These are phyloP conservation scores for Thymelicus lineola DNA, from an alignment of 2,888 invertebrate species.

Conservation along the genomic window DNA sequence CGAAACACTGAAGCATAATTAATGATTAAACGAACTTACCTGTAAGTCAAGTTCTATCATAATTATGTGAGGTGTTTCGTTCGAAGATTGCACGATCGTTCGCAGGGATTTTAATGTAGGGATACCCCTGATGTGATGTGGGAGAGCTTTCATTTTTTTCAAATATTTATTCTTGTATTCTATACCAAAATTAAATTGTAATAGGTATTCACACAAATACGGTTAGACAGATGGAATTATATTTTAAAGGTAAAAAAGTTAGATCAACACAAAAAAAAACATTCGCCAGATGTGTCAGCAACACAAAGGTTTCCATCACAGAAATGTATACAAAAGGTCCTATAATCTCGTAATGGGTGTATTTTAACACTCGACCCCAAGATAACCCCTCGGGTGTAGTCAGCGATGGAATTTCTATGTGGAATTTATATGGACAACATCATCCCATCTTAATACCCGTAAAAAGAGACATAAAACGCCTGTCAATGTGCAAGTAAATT, in stretches of 20 bases:
- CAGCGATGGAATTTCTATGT: conserved; percentile 5
- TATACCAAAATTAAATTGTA: too few relatives aligned
- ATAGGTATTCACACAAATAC: too few relatives aligned
- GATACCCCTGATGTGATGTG: too few relatives aligned
- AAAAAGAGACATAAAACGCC: conserved; percentile 19
- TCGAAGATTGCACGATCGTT: too few relatives aligned
- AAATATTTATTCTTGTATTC: too few relatives aligned
- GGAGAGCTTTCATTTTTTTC: too few relatives aligned
- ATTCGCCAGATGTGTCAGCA: background rate
- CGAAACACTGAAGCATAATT: too few relatives aligned
- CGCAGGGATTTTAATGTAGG: too few relatives aligned
- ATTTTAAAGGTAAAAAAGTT: background rate
- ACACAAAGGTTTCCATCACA: conserved; percentile 6
- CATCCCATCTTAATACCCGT: conserved; percentile 30
- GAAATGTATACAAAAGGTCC: background rate
- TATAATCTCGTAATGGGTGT: conserved; percentile 17
- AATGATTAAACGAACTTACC: too few relatives aligned
- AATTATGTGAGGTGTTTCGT: too few relatives aligned
- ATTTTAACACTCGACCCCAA: conserved; percentile 14
- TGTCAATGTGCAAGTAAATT: conserved; percentile 11
- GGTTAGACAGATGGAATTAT: too few relatives aligned
- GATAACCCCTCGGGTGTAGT: conserved; percentile 2
- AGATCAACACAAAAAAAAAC: background rate
- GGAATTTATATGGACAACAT: conserved; percentile 14
- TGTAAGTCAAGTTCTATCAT: too few relatives aligned